Conservation (phyloP, 2,113 vertebrate genomes). For the Casuarius casuarius region DNA sequence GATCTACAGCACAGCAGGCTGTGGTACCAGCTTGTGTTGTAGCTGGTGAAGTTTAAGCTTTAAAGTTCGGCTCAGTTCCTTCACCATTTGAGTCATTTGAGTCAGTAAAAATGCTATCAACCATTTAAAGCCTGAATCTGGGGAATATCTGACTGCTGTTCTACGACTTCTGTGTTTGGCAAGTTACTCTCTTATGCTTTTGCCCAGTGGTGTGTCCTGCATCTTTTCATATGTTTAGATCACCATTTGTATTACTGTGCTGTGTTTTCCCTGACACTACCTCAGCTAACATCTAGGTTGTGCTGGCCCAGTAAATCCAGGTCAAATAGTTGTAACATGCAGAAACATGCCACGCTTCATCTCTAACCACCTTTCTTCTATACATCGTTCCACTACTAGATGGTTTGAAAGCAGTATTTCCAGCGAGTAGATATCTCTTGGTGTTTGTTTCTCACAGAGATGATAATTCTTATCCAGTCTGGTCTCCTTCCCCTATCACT, state of each 20-base stretch:
- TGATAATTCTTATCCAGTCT: not conserved
- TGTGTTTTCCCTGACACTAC: not conserved
- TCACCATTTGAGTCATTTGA: not conserved
- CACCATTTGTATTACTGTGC: not conserved
- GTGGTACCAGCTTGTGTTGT: not conserved
- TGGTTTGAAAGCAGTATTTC: not conserved
- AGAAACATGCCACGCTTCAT: not conserved
- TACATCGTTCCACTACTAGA: not conserved
- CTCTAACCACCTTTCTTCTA: not conserved
- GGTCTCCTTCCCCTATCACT: not conserved
- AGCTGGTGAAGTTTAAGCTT: not conserved
- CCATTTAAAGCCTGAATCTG: not conserved
- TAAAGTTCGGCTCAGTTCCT: not conserved
- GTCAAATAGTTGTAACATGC: not conserved
- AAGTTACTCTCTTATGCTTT: not conserved
- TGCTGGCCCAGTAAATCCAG: not conserved
- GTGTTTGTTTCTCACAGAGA: not conserved
- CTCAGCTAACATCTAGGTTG: not conserved
- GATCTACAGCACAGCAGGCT: not conserved
- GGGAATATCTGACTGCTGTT: not conserved
- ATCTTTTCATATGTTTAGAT: not conserved
- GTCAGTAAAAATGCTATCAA: not conserved
- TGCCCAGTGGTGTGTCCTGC: not conserved
- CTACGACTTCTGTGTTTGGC: not conserved
- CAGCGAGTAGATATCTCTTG: not conserved